A percentile compares a stretch with the other conserved stretches of the same genome.
These are phyloP conservation scores for Girardia tigrina DNA, from an alignment of 2,888 invertebrate genomes.

Conservation along the genomic window DNA sequence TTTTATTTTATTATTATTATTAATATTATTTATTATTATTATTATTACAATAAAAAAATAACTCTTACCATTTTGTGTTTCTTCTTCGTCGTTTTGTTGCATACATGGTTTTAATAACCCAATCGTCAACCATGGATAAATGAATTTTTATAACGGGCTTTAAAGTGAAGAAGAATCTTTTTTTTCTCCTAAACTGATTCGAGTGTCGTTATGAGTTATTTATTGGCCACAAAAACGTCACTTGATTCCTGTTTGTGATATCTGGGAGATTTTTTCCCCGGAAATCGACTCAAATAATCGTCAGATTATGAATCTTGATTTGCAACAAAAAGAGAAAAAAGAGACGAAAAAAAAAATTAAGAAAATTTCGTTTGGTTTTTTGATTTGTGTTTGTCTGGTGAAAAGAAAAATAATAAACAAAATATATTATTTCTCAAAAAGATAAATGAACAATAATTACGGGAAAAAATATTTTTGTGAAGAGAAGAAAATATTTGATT, in stretches of 20 bases:
- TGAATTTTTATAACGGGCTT: background rate
- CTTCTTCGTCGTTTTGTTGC: conserved; percentile 76
- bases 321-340: too few relatives aligned
- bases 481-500: conserved; percentile 12
- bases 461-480: too few relatives aligned
- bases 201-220: background rate
- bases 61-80: conserved; percentile 36
- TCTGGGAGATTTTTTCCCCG: background rate
- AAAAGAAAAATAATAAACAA: too few relatives aligned
- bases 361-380: too few relatives aligned
- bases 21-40: background rate
- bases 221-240: conserved; percentile 20
- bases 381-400: too few relatives aligned
- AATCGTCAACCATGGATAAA: conserved; percentile 42
- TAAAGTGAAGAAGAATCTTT: too few relatives aligned
- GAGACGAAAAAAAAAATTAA: too few relatives aligned
- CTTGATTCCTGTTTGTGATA: background rate
- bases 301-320: too few relatives aligned
- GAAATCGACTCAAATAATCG: background rate
- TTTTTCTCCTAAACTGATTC: background rate
- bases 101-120: conserved; percentile 63
- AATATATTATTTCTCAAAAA: background rate
- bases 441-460: too few relatives aligned
- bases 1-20: background rate
- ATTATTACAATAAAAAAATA: background rate